These are phyloP conservation scores for Synanthedon vespiformis DNA, from an alignment of 2,888 invertebrate species.

Conservation along the genomic window DNA sequence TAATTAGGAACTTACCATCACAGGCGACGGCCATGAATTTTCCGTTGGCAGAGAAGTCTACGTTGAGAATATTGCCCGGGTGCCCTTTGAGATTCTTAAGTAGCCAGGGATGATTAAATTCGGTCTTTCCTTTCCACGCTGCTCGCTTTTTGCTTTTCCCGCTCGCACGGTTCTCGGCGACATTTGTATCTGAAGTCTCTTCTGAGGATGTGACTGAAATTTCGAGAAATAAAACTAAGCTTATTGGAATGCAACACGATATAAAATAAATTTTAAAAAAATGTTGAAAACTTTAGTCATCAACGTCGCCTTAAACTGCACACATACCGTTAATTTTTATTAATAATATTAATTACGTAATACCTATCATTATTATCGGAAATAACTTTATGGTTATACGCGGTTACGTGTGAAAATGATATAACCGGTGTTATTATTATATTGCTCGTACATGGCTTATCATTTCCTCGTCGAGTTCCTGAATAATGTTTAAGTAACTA, in stretches of 20 bases:
- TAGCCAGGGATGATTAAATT: conserved; percentile 81
- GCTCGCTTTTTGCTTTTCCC: conserved; percentile 67
- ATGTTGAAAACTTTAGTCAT: background rate
- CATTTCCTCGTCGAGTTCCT: conserved; percentile 7
- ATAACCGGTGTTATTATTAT: background rate
- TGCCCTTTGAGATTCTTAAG: conserved; percentile 86
- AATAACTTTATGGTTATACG: background rate
- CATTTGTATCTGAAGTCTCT: conserved; percentile 32
- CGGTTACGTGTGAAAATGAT: background rate
- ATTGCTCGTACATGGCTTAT: conserved; percentile 5
- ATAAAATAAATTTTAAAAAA: background rate
- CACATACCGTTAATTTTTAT: background rate
- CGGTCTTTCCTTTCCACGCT: conserved; percentile 61
- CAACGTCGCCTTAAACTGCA: background rate
- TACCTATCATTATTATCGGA: background rate
- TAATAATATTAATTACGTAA: background rate
- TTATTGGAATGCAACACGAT: background rate
- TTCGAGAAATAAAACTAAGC: too few species aligned
- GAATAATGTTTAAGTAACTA: conserved; percentile 2
- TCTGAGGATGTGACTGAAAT: conserved; percentile 37
- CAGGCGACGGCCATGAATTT: conserved; percentile 87
- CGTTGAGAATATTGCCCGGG: conserved; percentile 77
- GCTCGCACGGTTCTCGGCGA: conserved; percentile 30
- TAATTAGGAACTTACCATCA: conserved; percentile 75
- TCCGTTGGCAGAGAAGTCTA: conserved; percentile 87